These are phyloP conservation scores for Phania funesta DNA, from an alignment of 2,888 invertebrate genomes.

Conservation along the genomic window DNA sequence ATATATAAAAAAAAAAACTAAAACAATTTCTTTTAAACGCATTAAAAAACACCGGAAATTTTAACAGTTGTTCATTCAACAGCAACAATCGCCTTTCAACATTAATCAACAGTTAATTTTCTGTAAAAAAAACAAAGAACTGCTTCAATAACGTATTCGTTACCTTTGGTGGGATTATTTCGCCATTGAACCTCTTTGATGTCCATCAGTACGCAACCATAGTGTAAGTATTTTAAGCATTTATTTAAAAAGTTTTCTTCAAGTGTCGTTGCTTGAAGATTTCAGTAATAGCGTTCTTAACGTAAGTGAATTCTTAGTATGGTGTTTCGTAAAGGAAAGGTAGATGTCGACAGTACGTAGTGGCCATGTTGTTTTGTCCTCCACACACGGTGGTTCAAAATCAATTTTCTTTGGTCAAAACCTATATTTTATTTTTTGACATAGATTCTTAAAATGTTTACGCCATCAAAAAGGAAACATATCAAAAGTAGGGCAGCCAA, in stretches of 20 bases:
- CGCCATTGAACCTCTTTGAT: constrained; percentile 29
- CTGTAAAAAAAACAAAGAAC: constrained; percentile 6
- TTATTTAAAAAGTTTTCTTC: neutral
- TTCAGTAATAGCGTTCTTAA: no score
- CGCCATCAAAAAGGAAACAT: no score
- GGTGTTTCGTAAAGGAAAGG: no score
- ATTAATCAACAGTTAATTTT: constrained; percentile 43
- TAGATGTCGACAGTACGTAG: no score
- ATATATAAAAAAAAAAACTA: neutral
- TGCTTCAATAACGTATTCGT: constrained; percentile 13
- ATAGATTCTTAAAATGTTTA: no score
- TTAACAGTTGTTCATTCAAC: constrained; percentile 30
- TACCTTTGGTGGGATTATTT: constrained; percentile 36
- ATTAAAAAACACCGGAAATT: constrained; percentile 51
- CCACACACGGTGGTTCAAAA: no score
- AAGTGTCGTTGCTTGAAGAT: no score
- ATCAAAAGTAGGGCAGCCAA: no score
- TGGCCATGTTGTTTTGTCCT: no score
- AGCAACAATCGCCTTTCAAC: constrained; percentile 4
- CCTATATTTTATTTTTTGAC: no score
- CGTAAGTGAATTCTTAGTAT: no score
- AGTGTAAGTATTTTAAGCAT: constrained; percentile 57
- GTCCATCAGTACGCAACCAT: constrained; percentile 57
- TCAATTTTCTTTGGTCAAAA: no score
- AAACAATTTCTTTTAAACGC: constrained; percentile 24